A percentile compares a stretch with the other conserved stretches of the same genome.
phyloP scores from a whole-genome alignment of 2,113 vertebrate genomes.

The Chlorodrepanis virens region DNA sequence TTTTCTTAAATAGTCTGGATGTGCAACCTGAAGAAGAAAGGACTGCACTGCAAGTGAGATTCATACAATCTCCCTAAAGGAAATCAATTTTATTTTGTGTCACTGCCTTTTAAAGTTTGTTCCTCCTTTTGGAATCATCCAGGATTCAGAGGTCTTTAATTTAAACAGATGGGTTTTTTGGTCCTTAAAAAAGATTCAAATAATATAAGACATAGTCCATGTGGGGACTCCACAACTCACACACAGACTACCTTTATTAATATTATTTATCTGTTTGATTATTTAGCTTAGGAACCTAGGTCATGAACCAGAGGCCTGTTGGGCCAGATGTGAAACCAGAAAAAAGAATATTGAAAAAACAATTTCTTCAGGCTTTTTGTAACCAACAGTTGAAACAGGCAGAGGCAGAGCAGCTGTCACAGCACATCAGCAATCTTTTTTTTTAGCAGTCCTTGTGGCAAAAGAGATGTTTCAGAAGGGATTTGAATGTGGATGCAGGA shows the following conservation, averaged over 20 bases:
- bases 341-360: not conserved
- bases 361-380: not conserved
- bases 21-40: not conserved
- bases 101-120: not conserved
- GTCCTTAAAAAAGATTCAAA: not conserved
- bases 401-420: not conserved
- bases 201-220: not conserved
- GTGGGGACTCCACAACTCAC: not conserved
- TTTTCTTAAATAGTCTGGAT: not conserved
- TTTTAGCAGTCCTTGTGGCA: not conserved
- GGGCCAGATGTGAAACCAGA: not conserved
- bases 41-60: not conserved
- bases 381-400: not conserved
- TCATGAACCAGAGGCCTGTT: not conserved
- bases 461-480: not conserved
- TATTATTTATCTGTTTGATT: not conserved
- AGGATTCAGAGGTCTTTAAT: not conserved
- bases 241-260: not conserved
- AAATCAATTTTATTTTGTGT: not conserved
- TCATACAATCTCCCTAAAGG: not conserved
- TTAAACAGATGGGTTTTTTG: not conserved
- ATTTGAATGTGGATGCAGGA: not conserved
- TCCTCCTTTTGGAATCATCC: not conserved
- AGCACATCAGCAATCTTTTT: not conserved
- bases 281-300: not conserved